Base-by-base conservation (phyloP, 1,140 invertebrate species). In the Drosophila ercepeae region DNA sequence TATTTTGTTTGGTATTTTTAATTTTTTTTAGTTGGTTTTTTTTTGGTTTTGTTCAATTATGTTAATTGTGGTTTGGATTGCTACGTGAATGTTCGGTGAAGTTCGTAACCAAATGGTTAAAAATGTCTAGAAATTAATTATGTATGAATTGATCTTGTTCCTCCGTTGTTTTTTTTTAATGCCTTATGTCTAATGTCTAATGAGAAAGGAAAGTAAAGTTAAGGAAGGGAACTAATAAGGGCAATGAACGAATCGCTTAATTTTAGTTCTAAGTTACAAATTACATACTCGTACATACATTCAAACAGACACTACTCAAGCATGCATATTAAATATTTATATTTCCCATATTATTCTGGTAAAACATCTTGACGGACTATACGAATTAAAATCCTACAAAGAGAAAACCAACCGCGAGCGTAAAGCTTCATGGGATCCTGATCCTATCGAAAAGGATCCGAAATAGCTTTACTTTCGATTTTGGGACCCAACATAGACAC, bases 261-360 rank as follows among this genome's bases (percentile, higher is more conserved):
- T 6, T 27, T 19, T 49, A 59, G 11, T 32, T 23, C 58, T 44
- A 64, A 6, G 16, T 18, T 64, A 65, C 58, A 25, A 65, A 65
- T 65, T 64, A 67, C 63, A 67, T 42, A 67, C 75, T 70, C 53
- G 64, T 64, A 67, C 63, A 67, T 42, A 67, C 75, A 75, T 58
- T 57, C 73, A 78, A 78, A 76, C 68, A 77, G 67, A 69, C 73
- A 74, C 71, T 74, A 74, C 71, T 61, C 71, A 74, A 65, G 71
- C 70, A 74, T 74, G 70, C 59, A 74, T 51, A 71, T 74, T 65
- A 51, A 57, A 67, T 48, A 36, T 55, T 49, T 41, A 18, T 21
- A 14, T 55, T n/a, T 19, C 21, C 14, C 39, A 67, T 75, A 42
- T 53, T 57, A 19, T 50, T 21, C 25, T 46, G 21, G 42, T 65